Base-by-base conservation (phyloP, 2,113 vertebrate species). In the Clarias macrocephalus region DNA sequence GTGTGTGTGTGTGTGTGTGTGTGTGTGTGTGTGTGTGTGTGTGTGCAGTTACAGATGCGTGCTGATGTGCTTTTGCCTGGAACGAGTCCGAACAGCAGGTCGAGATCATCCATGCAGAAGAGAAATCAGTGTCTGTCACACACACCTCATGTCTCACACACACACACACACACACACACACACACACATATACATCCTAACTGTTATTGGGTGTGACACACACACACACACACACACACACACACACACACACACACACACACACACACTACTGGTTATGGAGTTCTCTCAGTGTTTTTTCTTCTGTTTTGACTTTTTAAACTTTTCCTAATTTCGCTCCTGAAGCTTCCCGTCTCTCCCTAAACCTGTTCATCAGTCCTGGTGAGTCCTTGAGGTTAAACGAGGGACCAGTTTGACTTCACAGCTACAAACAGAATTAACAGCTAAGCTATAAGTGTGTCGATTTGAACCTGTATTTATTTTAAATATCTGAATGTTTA, bases 71-170 rank as follows among this genome's bases (percentile, higher is more conserved):
- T 66, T 89, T 92, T 89, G 93, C 96, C 97, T 87, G 91, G 87
- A 96, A 96, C 95, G 80, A 94, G 87, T 92, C 89, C 86, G 25
- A 90, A 93, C 92, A 70, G 87, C 57, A 86, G 92, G 87, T 92
- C 92, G 88, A 95, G 95, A 92, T 92, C 95, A 92, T 92, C 95
- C 94, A 95, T 94, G 93, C 91, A 92, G 94, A 97, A 97, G 94
- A 96, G 94, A 95, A 94, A 92, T 87, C 91, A 92, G 93, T 93
- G 92, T 95, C 91, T 91, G 93, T 94, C 93, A 92, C 76, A 57
- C 75, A 76, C 73, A 76, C 23, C 48, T 76, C 12, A 15, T 48
- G n/a, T 72, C 68, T 3, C 68, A 33, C 28, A 33, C 68, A 33
- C 68, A 33, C 66, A 33, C 66, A 33, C 66, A 42, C 66, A 70